A percentile compares a stretch with the other conserved stretches of the same genome.
phyloP scores from a whole-genome alignment of 2,888 invertebrate genomes.

The Agriopis leucophaearia region DNA sequence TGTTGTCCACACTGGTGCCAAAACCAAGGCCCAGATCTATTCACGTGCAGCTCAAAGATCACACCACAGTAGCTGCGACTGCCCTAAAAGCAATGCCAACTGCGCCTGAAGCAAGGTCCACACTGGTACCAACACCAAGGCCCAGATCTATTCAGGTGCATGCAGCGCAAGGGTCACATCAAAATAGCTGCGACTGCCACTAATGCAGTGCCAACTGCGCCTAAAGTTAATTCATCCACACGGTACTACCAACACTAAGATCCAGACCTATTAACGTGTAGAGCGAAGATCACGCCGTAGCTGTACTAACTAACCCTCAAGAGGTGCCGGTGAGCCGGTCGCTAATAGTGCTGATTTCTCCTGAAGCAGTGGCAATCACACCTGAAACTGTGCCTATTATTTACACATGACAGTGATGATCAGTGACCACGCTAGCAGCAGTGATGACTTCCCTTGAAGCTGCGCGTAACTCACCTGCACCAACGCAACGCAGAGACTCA shows the following conservation, averaged over 20 bases:
- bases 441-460: not conserved
- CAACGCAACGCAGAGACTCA: not conserved
- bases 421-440: no score
- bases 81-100: not conserved
- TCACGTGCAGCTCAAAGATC: not conserved
- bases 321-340: no score
- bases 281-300: no score
- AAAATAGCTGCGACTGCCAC: not conserved
- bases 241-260: no score
- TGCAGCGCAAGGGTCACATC: not conserved
- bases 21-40: not conserved
- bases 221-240: no score
- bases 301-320: not conserved
- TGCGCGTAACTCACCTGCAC: not conserved
- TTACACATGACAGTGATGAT: no score
- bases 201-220: not conserved
- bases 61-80: not conserved
- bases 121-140: not conserved
- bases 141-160: not conserved
- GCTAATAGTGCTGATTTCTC: not conserved
- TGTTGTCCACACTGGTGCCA: not conserved
- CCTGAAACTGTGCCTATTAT: no score
- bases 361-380: not conserved
- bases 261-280: no score
- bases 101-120: not conserved